phyloP scores from a whole-genome alignment of 2,797 vertebrate species.

The Sparus aurata region DNA sequence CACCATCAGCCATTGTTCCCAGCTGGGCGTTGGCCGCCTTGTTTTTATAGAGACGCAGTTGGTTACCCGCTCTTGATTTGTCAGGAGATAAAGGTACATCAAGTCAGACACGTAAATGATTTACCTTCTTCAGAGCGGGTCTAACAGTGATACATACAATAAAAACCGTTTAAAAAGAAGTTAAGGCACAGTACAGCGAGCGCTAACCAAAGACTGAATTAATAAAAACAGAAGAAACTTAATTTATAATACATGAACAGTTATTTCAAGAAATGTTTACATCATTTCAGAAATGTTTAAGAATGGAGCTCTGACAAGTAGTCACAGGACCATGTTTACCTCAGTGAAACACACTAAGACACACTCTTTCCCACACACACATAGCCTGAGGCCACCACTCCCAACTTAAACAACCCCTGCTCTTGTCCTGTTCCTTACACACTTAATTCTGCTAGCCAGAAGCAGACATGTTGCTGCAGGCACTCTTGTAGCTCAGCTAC shows the following conservation, averaged over 20 bases:
- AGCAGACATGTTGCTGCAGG: slow-evolving; percentile 72
- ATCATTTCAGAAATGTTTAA: slow-evolving; percentile 21
- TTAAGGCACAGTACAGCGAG: background rate
- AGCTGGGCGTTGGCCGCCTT: slow-evolving; percentile 47
- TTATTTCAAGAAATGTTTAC: slow-evolving; percentile 19
- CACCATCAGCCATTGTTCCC: slow-evolving; percentile 62
- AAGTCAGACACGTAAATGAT: slow-evolving; percentile 55
- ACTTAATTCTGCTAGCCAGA: slow-evolving; percentile 31
- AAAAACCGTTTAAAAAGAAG: background rate
- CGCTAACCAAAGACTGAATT: background rate
- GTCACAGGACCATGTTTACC: slow-evolving; percentile 52
- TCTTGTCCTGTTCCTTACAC: slow-evolving; percentile 32
- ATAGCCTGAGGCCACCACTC: slow-evolving; percentile 74
- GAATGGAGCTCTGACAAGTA: slow-evolving; percentile 6
- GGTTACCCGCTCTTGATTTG: slow-evolving; percentile 34
- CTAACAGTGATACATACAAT: background rate
- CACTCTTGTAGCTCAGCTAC: slow-evolving; percentile 22
- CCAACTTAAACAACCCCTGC: slow-evolving; percentile 59
- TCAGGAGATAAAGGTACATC: slow-evolving; percentile 19
- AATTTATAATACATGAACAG: background rate
- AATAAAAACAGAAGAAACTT: background rate
- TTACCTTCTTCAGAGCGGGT: slow-evolving; percentile 2
- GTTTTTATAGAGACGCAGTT: slow-evolving; percentile 33
- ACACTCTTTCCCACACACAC: slow-evolving; percentile 29
- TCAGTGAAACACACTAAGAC: slow-evolving; percentile 38